A percentile compares a stretch with the other conserved stretches of the same genome.
Evolutionary conservation across 2,113 vertebrate species (phyloP).

Genomic region (Psettodes erumei): DNA sequence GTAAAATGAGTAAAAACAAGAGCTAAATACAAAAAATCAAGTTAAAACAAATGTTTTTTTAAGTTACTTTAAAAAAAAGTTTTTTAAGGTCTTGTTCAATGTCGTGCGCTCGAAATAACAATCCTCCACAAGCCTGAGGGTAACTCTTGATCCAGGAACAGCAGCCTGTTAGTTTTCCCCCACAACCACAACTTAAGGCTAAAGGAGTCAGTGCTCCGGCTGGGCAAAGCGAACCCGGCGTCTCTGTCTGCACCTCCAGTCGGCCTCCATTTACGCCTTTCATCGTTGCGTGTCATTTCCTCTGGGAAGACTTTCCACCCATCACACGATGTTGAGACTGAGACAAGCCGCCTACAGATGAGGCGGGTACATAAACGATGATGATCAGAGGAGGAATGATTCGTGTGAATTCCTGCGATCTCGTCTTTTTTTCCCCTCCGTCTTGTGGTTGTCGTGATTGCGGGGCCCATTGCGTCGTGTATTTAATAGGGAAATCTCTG

Average conservation of each 20-base stretch:
- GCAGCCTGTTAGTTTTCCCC: background rate
- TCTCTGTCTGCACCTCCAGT: background rate
- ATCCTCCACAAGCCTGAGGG: background rate
- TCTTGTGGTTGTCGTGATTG: background rate
- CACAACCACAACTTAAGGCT: no score
- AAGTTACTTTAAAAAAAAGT: no score
- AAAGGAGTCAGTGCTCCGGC: background rate
- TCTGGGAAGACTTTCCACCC: background rate
- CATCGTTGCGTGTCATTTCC: background rate
- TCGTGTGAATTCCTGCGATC: background rate
- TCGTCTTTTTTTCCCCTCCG: background rate
- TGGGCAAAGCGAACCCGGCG: background rate
- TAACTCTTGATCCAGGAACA: background rate
- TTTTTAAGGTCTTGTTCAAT: no score
- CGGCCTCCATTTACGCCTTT: background rate
- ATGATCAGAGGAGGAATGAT: background rate
- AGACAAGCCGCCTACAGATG: no score
- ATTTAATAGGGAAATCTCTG: background rate
- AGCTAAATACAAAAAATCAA: no score
- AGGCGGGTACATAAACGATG: background rate
- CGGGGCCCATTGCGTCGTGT: background rate
- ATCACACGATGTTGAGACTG: no score
- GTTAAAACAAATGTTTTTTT: no score
- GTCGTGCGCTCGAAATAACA: no score
- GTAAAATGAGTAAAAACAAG: no score